Base-by-base conservation (phyloP, 2,113 vertebrate genomes). In the Passer montanus region DNA sequence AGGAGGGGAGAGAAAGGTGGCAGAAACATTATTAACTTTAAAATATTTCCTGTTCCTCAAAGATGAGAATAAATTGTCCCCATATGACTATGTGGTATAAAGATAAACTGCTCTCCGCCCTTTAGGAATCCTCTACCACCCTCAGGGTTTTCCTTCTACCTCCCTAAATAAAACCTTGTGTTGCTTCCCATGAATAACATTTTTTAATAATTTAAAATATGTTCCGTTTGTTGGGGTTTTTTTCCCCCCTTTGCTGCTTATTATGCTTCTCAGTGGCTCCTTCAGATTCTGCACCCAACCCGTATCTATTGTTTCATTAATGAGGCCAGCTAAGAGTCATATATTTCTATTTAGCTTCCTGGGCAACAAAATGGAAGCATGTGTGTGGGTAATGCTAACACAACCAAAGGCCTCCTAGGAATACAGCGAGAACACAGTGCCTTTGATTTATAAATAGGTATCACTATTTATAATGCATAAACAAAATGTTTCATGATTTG, bases 381-480 rank as follows among this genome's bases (percentile, higher is more conserved):
- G 15, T 88, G 72, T 64, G 66, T 46, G 89, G 43, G 83, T 94
- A 91, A 91, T 28, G 63, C 84, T 91, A 95, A 93, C 85, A 87
- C 87, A 96, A 89, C 78, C 84, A 53, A 92, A 84, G 70, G 69
- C 86, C 91, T 96, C 95, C 84, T 81, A 93, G 96, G 90, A 97
- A 93, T 77, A 94, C 35, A 70, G 73, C 1, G 52, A 94, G 93
- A 93, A 96, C 41, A 87, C 63, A 70, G 82, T 41, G 92, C 85
- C 87, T 95, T 95, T 91, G 73, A 91, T 95, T 95, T 98, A 98
- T 96, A 98, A 97, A 97, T 95, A 97, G 93, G 66, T 79, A 94
- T 24, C 78, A 64, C 95, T 98, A 97, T 97, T 97, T 97, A 94
- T 96, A 97, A 97, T 93, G 92, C 95, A 97, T 72, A 97, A 94